Evolutionary conservation across 2,888 invertebrate genomes (phyloP).

Genomic region (Mythimna lalbum): DNA sequence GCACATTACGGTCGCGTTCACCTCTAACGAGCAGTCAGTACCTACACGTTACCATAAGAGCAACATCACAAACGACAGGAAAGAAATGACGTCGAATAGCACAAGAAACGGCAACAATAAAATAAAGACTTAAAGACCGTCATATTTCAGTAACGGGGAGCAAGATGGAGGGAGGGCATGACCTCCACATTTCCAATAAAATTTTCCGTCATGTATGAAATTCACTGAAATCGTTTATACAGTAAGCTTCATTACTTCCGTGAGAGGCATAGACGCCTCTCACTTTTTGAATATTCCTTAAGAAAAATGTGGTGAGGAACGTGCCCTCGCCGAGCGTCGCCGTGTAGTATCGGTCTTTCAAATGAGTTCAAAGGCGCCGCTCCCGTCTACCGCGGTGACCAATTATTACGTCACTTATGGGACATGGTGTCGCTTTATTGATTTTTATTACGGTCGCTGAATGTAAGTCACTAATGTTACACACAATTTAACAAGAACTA

Average conservation of each 20-base stretch:
- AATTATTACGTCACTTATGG: constrained; percentile 63
- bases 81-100: constrained; percentile 63
- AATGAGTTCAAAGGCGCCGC: constrained; percentile 74
- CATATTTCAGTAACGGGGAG: constrained; percentile 58
- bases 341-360: constrained; percentile 67
- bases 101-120: constrained; percentile 70
- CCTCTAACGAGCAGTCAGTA: constrained; percentile 16
- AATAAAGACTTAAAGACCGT: constrained; percentile 70
- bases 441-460: constrained; percentile 55
- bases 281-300: constrained; percentile 81
- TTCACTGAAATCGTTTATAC: constrained; percentile 83
- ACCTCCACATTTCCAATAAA: constrained; percentile 80
- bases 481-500: constrained; percentile 49
- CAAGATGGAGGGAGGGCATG: constrained; percentile 57
- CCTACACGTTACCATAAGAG: constrained; percentile 58
- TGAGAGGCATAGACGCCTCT: constrained; percentile 58
- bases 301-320: constrained; percentile 71
- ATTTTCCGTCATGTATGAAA: constrained; percentile 78
- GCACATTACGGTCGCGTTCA: constrained; percentile 15
- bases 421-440: constrained; percentile 55
- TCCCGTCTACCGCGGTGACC: constrained; percentile 69
- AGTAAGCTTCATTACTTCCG: constrained; percentile 86
- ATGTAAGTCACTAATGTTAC: constrained; percentile 41
- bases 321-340: constrained; percentile 56
- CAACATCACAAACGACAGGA: constrained; percentile 63